A percentile compares a stretch with the other conserved stretches of the same genome.
phyloP scores from a whole-genome alignment of 2,888 invertebrate species.

The Phania funesta region DNA sequence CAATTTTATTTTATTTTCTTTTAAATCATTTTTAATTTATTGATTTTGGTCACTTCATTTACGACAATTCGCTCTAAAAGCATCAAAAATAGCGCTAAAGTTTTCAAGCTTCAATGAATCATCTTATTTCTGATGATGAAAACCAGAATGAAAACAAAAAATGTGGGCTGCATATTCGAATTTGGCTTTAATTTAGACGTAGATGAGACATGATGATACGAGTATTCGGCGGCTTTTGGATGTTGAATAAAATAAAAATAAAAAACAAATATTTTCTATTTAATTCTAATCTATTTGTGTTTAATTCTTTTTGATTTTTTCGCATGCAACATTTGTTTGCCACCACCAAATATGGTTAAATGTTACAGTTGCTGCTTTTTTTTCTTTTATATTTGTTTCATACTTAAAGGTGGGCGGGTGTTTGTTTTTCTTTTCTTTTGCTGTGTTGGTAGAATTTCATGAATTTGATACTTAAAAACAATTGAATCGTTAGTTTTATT shows the following conservation, averaged over 20 bases:
- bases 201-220: slow-evolving; percentile 51
- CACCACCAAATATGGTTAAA: slow-evolving; percentile 63
- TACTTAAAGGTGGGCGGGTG: slow-evolving; percentile 46
- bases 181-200: slow-evolving; percentile 42
- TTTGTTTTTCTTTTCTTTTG: neutral
- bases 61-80: slow-evolving; percentile 20
- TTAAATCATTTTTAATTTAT: neutral
- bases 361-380: slow-evolving; percentile 64
- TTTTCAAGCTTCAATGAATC: slow-evolving; percentile 56
- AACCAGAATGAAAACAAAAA: neutral
- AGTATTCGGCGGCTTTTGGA: slow-evolving; percentile 3
- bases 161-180: slow-evolving; percentile 44
- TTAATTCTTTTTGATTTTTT: slow-evolving; percentile 1
- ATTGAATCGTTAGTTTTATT: slow-evolving; percentile 3
- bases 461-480: slow-evolving; percentile 4
- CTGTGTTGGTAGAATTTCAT: slow-evolving; percentile 27
- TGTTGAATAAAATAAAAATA: neutral
- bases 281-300: slow-evolving; percentile 34
- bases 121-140: slow-evolving; percentile 1
- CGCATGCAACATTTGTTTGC: slow-evolving; percentile 32
- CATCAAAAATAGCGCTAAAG: neutral
- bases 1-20: no score
- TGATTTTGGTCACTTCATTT: slow-evolving; percentile 10
- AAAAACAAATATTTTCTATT: slow-evolving; percentile 29
- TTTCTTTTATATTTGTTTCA: slow-evolving; percentile 22